Conservation (phyloP, 2,797 vertebrate species). For the Xyrichtys novacula region DNA sequence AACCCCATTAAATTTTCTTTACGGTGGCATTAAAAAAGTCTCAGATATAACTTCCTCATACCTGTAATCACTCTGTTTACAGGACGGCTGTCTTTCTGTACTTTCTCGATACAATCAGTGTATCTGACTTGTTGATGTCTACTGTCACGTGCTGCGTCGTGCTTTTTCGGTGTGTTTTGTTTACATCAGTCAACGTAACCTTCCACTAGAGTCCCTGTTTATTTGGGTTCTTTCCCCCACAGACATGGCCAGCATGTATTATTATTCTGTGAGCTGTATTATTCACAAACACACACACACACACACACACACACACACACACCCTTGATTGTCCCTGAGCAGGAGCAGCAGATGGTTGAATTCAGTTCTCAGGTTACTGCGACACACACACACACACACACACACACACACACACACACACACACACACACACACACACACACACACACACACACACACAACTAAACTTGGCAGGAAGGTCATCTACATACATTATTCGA, state of each 20-base stretch:
- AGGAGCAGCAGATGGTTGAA: conserved; percentile 54
- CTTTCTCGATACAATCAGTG: too few relatives aligned
- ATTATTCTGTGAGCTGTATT: conserved; percentile 11
- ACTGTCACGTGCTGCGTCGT: too few relatives aligned
- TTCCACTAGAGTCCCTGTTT: not conserved
- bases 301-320: not conserved
- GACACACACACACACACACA: conserved; percentile 17
- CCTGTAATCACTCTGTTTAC: too few relatives aligned
- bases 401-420: conserved; percentile 1
- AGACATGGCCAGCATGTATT: conserved; percentile 3
- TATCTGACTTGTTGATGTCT: too few relatives aligned
- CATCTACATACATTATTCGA: conserved; percentile 28
- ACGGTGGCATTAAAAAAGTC: too few relatives aligned
- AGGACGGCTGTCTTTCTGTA: too few relatives aligned
- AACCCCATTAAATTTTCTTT: too few relatives aligned
- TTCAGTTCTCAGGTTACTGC: conserved; percentile 35
- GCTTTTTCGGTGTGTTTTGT: not conserved
- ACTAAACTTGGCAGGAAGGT: conserved; percentile 21
- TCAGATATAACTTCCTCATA: too few relatives aligned
- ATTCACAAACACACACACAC: conserved; percentile 7
- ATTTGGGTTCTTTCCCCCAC: not conserved
- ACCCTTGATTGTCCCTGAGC: conserved; percentile 25
- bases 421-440: not conserved
- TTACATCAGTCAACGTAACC: not conserved
- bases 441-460: conserved; percentile 3